These are phyloP conservation scores for Euphydryas editha DNA, from an alignment of 2,888 invertebrate species.

Conservation along the genomic window DNA sequence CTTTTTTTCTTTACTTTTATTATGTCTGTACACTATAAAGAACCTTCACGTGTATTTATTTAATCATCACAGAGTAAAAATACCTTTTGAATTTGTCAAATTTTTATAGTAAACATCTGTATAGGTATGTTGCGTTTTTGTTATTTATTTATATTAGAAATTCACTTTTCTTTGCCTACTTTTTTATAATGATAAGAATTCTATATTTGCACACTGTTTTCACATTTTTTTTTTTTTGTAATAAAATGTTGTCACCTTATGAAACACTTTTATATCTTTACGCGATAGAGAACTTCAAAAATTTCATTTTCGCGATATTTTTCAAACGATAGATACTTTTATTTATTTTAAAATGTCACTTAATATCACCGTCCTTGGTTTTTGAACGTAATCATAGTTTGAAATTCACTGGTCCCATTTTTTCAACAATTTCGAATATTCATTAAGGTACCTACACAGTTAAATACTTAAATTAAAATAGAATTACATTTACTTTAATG, in stretches of 20 bases:
- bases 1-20: conserved; percentile 5
- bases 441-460: not conserved
- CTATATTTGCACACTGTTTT: too few species aligned
- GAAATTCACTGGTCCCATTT: not conserved
- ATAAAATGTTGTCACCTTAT: not conserved
- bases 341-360: conserved; percentile 3
- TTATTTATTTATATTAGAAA: too few species aligned
- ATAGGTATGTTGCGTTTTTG: too few species aligned
- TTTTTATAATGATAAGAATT: too few species aligned
- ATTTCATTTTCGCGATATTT: not conserved
- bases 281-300: not conserved
- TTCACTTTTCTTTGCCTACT: too few species aligned
- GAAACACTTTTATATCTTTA: conserved; percentile 1
- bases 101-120: too few species aligned
- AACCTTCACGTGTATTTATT: conserved; percentile 27
- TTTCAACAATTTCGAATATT: not conserved
- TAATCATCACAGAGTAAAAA: not conserved
- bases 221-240: not conserved
- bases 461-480: not conserved
- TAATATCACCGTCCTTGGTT: conserved; percentile 1
- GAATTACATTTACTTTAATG: not conserved
- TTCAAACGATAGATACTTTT: not conserved
- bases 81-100: too few species aligned
- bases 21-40: conserved; percentile 44
- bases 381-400: not conserved